phyloP scores from a whole-genome alignment of 2,113 vertebrate species.

The Pyxicephalus adspersus region DNA sequence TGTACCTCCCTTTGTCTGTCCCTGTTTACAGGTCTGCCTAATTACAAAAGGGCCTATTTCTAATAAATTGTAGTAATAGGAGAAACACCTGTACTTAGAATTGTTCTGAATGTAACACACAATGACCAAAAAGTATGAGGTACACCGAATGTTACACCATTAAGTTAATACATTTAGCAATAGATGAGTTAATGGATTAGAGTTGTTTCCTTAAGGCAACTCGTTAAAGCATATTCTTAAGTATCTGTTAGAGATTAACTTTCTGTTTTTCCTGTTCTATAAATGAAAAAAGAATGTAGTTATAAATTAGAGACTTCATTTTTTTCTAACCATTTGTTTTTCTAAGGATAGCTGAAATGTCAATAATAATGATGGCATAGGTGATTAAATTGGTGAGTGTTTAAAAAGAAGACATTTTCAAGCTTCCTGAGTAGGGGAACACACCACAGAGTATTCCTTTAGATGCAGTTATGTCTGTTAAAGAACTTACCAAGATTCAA shows the following conservation, averaged over 20 bases:
- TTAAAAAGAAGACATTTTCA: background rate
- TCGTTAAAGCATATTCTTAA: background rate
- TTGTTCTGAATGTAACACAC: too few relatives aligned
- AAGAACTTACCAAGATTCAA: background rate
- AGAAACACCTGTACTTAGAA: too few relatives aligned
- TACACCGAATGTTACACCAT: too few relatives aligned
- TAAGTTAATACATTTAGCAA: too few relatives aligned
- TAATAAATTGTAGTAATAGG: too few relatives aligned
- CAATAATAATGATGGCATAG: background rate
- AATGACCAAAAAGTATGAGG: too few relatives aligned
- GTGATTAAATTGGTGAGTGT: background rate
- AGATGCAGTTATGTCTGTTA: background rate
- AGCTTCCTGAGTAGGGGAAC: background rate
- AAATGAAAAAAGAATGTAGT: background rate
- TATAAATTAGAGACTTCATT: background rate
- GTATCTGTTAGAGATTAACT: constrained; percentile 24
- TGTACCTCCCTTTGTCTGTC: too few relatives aligned
- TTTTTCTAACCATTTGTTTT: background rate
- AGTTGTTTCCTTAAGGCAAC: constrained; percentile 1
- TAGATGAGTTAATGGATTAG: background rate
- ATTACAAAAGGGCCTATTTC: too few relatives aligned
- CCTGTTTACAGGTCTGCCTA: too few relatives aligned
- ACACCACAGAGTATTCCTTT: background rate
- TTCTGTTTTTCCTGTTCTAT: background rate
- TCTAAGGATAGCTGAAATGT: background rate